Evolutionary conservation across 2,888 invertebrate species (phyloP), one percentile per base, ranked within the genome.

Genomic region (Antheraea assamensis): DNA sequence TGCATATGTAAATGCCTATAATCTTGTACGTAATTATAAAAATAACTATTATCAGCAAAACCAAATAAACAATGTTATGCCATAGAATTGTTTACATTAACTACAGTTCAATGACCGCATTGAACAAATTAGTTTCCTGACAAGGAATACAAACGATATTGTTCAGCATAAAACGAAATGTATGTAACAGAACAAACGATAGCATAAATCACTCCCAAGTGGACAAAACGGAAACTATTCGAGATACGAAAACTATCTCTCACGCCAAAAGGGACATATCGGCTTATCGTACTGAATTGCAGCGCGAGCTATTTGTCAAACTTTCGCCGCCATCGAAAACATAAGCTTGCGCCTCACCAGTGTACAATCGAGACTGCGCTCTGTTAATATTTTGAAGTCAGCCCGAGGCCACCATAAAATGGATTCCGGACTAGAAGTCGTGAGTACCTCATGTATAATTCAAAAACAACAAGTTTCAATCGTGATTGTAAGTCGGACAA

Each of bases 361-460:
- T 72, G 4, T 74, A 68, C 68, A 21, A 13, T 35, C 35, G 55
- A 31, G 3, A 35, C 61, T 31, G 24, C 27, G 5, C 64, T n/a
- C n/a, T 35, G 17, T 35, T 31, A 27, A 35, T 42, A 47, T 74
- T 52, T 68, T 66, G 55, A 71, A 42, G n/a, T 31, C n/a, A 66
- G 30, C 17, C 24, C n/a, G 21, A 74, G 71, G 52, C 71, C 89
- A 78, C 42, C 55, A 73, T 76, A 85, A 76, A 82, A 76, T 87
- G 90, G 91, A 30, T 30, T 75, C 75, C 77, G 77, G 79, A 74
- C 87, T 88, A 89, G 91, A 91, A 90, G 92, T 92, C 91, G 91
- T 86, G 88, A 89, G 86, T 88, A 90, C 84, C 91, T 91, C 91
- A 92, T 92, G 91, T 91, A 84, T 92, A 91, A 92, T 92, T 92